Percentiles rank a stretch among this genome's conserved stretches.
phyloP scores from a whole-genome alignment of 1,140 invertebrate genomes.

The Pseudomyrmex pallidus region DNA sequence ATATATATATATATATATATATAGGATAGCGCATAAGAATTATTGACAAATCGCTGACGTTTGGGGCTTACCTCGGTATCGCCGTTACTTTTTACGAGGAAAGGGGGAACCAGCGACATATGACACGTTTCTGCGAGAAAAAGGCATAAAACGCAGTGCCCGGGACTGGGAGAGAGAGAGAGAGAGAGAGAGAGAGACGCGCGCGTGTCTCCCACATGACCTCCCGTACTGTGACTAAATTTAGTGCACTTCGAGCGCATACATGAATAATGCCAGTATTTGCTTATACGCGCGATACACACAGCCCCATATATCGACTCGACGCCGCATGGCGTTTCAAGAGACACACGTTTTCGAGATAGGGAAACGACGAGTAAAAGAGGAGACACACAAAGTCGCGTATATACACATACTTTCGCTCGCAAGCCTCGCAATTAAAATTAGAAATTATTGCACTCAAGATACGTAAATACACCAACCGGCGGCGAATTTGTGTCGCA shows the following conservation, averaged over 20 bases:
- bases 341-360: background rate
- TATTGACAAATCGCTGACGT: slow-evolving; percentile 65
- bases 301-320: slow-evolving; percentile 33
- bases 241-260: slow-evolving; percentile 79
- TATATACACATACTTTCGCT: background rate
- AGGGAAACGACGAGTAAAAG: background rate
- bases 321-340: slow-evolving; percentile 18
- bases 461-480: no score
- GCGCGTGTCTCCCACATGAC: slow-evolving; percentile 76
- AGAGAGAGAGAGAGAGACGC: no score
- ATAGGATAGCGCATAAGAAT: slow-evolving; percentile 9
- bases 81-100: slow-evolving; percentile 68
- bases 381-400: background rate
- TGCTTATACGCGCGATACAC: slow-evolving; percentile 65
- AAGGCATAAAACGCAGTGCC: slow-evolving; percentile 79
- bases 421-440: background rate
- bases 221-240: slow-evolving; percentile 79
- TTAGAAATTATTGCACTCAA: background rate
- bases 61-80: slow-evolving; percentile 36
- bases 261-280: slow-evolving; percentile 81
- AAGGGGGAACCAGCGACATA: slow-evolving; percentile 66
- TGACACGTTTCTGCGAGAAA: slow-evolving; percentile 76
- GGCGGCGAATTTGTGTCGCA: background rate
- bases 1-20: slow-evolving; percentile 7
- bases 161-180: slow-evolving; percentile 36